Conservation (phyloP, 2,113 vertebrate species). For the Pterocles burchelli region DNA sequence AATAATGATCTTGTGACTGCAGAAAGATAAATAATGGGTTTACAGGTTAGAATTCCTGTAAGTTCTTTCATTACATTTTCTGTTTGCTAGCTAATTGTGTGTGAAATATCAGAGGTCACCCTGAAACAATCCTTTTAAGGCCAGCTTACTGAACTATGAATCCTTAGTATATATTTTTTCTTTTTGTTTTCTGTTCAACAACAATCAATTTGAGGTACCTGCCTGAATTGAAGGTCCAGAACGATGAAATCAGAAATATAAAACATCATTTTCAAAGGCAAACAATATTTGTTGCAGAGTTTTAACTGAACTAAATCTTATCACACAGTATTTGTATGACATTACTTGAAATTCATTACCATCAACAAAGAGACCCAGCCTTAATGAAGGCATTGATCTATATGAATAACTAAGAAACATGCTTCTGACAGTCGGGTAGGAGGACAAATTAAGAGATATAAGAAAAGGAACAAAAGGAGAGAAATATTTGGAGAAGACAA, state of each 20-base stretch:
- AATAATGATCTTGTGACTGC: constrained; percentile 3
- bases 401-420: background rate
- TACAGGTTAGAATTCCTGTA: background rate
- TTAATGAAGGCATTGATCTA: background rate
- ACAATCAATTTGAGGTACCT: background rate
- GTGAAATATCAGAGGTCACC: constrained; percentile 43
- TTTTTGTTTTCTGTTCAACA: background rate
- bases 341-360: background rate
- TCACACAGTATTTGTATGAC: background rate
- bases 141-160: background rate
- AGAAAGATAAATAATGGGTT: constrained; percentile 36
- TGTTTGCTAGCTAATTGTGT: constrained; percentile 19
- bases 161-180: constrained; percentile 23
- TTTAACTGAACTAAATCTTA: background rate
- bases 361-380: background rate
- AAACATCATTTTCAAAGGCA: background rate
- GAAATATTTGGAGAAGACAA: background rate
- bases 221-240: background rate
- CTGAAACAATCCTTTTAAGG: background rate
- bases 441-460: background rate
- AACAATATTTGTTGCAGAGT: background rate
- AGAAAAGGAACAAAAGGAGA: background rate
- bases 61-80: constrained; percentile 2
- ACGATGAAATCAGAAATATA: constrained; percentile 24
- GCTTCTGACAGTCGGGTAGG: background rate